Conservation (phyloP, 2,113 vertebrate genomes). For the Pithys albifrons region DNA sequence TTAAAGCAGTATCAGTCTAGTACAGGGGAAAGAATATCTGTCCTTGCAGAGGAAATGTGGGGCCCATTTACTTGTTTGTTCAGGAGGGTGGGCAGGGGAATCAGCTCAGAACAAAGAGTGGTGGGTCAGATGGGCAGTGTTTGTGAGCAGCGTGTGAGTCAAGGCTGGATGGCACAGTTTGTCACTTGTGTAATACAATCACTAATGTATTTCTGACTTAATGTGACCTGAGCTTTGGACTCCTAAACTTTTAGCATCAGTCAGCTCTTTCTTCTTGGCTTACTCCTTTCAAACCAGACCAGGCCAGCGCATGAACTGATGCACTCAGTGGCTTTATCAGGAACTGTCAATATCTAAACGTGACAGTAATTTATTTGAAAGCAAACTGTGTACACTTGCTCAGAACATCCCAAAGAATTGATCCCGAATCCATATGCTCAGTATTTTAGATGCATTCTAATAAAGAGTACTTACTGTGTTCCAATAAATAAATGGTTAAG, state of each 20-base stretch:
- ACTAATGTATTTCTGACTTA: not conserved
- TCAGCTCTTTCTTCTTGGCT: not conserved
- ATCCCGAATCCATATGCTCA: not conserved
- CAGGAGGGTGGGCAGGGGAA: not conserved
- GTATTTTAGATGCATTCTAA: not conserved
- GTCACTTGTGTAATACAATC: fast-evolving
- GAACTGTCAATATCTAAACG: not conserved
- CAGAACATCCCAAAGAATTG: not conserved
- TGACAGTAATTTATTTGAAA: not conserved
- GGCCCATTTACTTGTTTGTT: not conserved
- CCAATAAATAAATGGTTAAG: not conserved
- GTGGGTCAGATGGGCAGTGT: not conserved
- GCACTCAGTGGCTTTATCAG: not conserved
- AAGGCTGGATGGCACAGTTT: not conserved
- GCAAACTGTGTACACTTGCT: not conserved
- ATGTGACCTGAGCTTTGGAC: not conserved
- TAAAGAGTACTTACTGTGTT: not conserved
- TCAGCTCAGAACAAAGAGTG: not conserved
- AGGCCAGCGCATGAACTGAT: not conserved
- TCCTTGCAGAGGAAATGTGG: not conserved
- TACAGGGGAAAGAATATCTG: not conserved
- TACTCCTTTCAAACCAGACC: not conserved
- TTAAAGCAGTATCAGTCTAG: not conserved
- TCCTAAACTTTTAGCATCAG: not conserved
- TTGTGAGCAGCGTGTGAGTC: not conserved